Conservation (phyloP, 2,113 vertebrate species). For the Hippolais icterina region DNA sequence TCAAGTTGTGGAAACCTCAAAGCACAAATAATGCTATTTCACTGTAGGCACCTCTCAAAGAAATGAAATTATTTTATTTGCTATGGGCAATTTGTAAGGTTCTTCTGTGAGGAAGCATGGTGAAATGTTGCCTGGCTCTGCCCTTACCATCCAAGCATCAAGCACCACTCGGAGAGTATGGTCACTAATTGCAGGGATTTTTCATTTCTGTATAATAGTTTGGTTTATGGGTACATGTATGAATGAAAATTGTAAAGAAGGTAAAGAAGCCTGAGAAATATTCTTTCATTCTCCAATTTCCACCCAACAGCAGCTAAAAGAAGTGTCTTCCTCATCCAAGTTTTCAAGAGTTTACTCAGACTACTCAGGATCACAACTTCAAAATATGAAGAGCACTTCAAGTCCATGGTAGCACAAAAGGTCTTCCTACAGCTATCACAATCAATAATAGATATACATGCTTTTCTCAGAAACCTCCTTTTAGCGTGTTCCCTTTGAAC, state of each 20-base stretch:
- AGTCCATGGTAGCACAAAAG: neutral
- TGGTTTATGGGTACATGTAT: neutral
- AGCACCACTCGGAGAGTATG: neutral
- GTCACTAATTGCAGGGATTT: neutral
- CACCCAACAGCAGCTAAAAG: neutral
- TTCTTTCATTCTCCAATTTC: neutral
- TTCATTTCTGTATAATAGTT: neutral
- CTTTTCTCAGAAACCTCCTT: conserved; percentile 2
- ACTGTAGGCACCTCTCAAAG: neutral
- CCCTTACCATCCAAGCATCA: neutral
- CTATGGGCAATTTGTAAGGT: neutral
- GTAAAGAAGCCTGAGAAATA: neutral
- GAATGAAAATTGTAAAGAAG: neutral
- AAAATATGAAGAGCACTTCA: conserved; percentile 43
- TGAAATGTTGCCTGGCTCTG: neutral
- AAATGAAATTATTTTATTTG: neutral
- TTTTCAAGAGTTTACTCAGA: conserved; percentile 42
- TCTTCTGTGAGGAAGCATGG: neutral
- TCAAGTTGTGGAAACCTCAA: neutral
- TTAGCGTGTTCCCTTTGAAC: conserved; percentile 32
- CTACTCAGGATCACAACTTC: conserved; percentile 16
- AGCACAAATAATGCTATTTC: neutral
- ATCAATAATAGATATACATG: conserved; percentile 18
- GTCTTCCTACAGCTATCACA: conserved; percentile 8
- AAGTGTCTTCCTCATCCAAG: neutral